Percentiles rank a stretch among this genome's conserved stretches.
Conservation (phyloP, 2,888 invertebrate genomes). For the Apodemia mormo region DNA sequence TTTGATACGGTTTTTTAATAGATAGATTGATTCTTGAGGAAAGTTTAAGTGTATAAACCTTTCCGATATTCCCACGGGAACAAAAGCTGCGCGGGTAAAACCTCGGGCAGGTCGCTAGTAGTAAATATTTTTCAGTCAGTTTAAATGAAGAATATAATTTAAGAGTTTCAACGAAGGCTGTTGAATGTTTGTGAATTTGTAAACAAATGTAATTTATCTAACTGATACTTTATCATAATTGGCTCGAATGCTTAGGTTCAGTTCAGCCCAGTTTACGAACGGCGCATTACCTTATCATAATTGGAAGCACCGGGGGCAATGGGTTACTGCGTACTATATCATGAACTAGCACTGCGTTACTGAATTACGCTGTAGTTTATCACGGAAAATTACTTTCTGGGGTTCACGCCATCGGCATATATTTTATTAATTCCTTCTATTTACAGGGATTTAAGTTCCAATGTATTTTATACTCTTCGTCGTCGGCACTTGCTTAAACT, state of each 20-base stretch:
- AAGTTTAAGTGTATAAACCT: too few relatives aligned
- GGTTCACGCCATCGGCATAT: neutral
- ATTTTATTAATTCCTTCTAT: too few relatives aligned
- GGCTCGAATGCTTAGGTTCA: neutral
- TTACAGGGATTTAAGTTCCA: too few relatives aligned
- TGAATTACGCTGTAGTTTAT: neutral
- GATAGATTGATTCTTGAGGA: too few relatives aligned
- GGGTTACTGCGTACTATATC: neutral
- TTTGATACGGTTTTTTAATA: too few relatives aligned
- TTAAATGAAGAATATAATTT: neutral
- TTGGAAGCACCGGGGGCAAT: neutral
- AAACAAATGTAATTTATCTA: neutral
- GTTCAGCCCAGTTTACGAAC: neutral
- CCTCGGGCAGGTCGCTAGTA: too few relatives aligned
- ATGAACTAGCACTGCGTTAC: too few relatives aligned
- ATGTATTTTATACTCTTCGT: too few relatives aligned
- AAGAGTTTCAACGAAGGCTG: neutral
- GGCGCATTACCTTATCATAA: neutral
- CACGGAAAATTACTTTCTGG: neutral
- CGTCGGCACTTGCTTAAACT: too few relatives aligned
- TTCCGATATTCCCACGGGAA: too few relatives aligned
- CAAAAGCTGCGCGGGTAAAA: too few relatives aligned
- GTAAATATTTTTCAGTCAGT: too few relatives aligned
- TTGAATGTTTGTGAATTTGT: neutral
- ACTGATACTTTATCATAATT: neutral